Percentiles rank a stretch among this genome's conserved stretches.
Conservation (phyloP, 1,140 invertebrate species). For the Microplitis demolitor region DNA sequence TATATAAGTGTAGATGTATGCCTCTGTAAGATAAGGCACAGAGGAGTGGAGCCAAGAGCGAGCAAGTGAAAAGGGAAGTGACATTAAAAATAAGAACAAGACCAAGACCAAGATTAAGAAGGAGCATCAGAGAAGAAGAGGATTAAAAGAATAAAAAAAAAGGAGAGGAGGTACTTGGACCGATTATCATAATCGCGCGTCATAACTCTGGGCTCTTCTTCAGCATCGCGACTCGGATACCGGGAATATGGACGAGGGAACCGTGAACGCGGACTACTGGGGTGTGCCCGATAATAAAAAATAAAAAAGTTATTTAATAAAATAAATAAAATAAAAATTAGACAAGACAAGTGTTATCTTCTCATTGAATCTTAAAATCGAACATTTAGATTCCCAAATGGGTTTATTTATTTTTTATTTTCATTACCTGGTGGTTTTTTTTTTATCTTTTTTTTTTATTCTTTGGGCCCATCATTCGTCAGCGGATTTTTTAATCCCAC, state of each 20-base stretch:
- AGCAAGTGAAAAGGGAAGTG: constrained; percentile 7
- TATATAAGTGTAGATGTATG: constrained; percentile 1
- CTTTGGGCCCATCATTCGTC: background rate
- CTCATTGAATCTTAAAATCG: constrained; percentile 4
- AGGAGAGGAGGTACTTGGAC: constrained; percentile 40
- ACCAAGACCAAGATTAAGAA: background rate
- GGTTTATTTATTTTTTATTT: background rate
- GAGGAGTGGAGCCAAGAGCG: constrained; percentile 16
- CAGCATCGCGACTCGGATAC: background rate
- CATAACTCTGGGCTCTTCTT: constrained; percentile 54
- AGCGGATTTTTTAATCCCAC: constrained; percentile 15
- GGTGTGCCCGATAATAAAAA: constrained; percentile 20
- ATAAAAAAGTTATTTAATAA: background rate
- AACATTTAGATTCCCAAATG: background rate
- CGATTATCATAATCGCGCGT: constrained; percentile 62
- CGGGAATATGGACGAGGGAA: background rate
- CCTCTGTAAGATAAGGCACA: constrained; percentile 31
- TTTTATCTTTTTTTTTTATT: background rate
- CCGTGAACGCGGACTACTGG: constrained; percentile 20
- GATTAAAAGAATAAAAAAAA: constrained; percentile 19
- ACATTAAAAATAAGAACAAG: constrained; percentile 14
- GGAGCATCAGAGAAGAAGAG: background rate
- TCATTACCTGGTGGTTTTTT: background rate
- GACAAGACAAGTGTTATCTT: background rate
- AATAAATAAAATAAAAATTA: background rate